Evolutionary conservation across 2,888 invertebrate species (phyloP), one percentile per base, ranked within the genome.

Genomic region (Dasypolia templi): DNA sequence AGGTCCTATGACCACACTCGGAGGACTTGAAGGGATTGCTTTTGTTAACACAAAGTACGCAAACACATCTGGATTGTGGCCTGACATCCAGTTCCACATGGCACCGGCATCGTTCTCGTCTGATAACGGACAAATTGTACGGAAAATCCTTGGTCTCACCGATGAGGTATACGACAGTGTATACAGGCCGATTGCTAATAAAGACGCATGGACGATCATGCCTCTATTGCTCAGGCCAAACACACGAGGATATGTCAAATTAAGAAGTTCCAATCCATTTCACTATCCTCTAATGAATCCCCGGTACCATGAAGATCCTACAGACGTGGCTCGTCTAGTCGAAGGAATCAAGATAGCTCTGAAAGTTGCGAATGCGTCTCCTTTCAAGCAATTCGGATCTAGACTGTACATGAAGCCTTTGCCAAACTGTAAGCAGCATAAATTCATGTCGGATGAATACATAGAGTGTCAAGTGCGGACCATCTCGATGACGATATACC

Each of bases 81-180:
- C 99, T 0, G 99, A 99, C 87, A 97, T 99, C 62, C 98, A 99
- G 88, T 98, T 99, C 88, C 99, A 99, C 89, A 99, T 99, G 98
- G 98, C 99, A 3, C 99, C 99, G 1, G 98, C 99, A 0, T 98
- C 98, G 0, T 97, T 98, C 56, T 98, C 98, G 75, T 98, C 98
- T 0, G 98, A 98, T 89, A 97, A 97, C 72, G 98, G 98, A 0
- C 97, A 97, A 68, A 96, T 98, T 89, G 97, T 98, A 0, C 95
- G 97, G 91, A 97, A 98, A 95, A 98, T 98, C 42, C 93, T 98
- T 44, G 98, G 98, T 0, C 93, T 98, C 0, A 98, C 98, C 55
- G 98, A 98, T 76, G 97, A 97, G 70, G 92, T 98, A 0, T 99
- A 98, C 90, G 97, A 98, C 88, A 97, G 97, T 1, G 98, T 98